A percentile compares a stretch with the other conserved stretches of the same genome.
Evolutionary conservation across 2,888 invertebrate genomes (phyloP).

Genomic region (Phalangium opilio): DNA sequence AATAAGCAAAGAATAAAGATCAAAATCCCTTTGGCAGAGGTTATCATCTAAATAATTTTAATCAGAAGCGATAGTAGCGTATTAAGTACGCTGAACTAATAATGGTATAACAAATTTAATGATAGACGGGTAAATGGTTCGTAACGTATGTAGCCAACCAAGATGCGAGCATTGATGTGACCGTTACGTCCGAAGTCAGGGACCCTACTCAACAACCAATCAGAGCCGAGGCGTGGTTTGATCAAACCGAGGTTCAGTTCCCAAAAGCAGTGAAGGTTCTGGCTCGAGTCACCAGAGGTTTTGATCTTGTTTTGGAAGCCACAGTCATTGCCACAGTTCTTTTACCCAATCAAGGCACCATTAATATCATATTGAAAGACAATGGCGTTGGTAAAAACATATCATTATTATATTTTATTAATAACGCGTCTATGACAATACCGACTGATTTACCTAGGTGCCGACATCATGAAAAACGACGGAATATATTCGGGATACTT

Average conservation of each 20-base stretch:
- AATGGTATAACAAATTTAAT: no score
- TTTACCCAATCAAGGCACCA: slow-evolving; percentile 18
- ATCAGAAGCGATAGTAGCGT: no score
- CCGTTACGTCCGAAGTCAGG: slow-evolving; percentile 41
- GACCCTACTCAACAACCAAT: slow-evolving; percentile 34
- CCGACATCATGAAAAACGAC: slow-evolving; percentile 27
- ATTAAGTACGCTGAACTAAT: no score
- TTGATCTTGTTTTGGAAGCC: slow-evolving; percentile 21
- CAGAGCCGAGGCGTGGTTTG: slow-evolving; percentile 35
- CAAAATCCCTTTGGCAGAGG: slow-evolving; percentile 17
- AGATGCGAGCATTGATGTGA: no score
- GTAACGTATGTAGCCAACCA: no score
- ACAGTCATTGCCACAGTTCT: slow-evolving; percentile 20
- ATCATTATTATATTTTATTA: no score
- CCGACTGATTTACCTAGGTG: no score
- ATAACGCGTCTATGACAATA: no score
- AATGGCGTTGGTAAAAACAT: slow-evolving; percentile 22
- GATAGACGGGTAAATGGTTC: no score
- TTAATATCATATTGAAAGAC: slow-evolving; percentile 20
- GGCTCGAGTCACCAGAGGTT: slow-evolving; percentile 22
- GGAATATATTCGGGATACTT: slow-evolving; percentile 30
- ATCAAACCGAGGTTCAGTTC: slow-evolving; percentile 19
- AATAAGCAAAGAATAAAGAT: slow-evolving; percentile 17
- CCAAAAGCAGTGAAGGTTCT: slow-evolving; percentile 20
- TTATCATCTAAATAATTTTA: no score